Conservation (phyloP, 2,888 invertebrate species). For the Trimorus sp. region DNA sequence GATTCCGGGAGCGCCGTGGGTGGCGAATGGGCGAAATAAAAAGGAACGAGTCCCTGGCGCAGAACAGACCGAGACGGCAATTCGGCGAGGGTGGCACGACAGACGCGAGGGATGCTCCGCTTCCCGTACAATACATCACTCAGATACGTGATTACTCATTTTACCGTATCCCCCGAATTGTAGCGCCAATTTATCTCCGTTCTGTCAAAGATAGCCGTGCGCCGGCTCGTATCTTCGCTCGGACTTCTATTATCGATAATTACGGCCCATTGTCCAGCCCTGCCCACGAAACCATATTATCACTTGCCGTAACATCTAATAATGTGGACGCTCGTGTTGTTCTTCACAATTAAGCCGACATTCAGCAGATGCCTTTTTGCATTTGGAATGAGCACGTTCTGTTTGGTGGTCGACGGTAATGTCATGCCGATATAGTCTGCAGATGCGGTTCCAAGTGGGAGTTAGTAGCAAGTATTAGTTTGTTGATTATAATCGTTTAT, state of each 20-base stretch:
- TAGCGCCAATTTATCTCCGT: slow-evolving; percentile 46
- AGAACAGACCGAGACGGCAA: slow-evolving; percentile 29
- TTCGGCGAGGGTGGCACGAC: slow-evolving; percentile 40
- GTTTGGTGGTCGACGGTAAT: too few species aligned
- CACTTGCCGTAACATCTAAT: slow-evolving; percentile 10
- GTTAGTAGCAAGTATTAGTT: too few species aligned
- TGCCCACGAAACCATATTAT: slow-evolving; percentile 10
- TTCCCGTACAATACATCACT: slow-evolving; percentile 52
- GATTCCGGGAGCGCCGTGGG: slow-evolving; percentile 73
- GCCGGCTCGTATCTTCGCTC: background rate
- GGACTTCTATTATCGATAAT: slow-evolving; percentile 35
- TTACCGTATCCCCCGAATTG: slow-evolving; percentile 42
- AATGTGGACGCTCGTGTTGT: background rate
- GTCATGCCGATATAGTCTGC: too few species aligned
- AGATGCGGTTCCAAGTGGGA: too few species aligned
- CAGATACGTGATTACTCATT: slow-evolving; percentile 62
- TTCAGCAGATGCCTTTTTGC: background rate
- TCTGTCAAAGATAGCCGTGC: slow-evolving; percentile 32
- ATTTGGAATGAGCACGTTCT: too few species aligned
- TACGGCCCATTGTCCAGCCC: slow-evolving; percentile 31
- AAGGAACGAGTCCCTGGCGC: slow-evolving; percentile 66
- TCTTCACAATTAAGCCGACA: background rate
- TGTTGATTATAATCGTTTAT: too few species aligned
- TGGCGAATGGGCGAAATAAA: slow-evolving; percentile 73
- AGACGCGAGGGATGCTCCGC: slow-evolving; percentile 44